Conservation (phyloP, 2,797 vertebrate species). For the Okamejei kenojei region DNA sequence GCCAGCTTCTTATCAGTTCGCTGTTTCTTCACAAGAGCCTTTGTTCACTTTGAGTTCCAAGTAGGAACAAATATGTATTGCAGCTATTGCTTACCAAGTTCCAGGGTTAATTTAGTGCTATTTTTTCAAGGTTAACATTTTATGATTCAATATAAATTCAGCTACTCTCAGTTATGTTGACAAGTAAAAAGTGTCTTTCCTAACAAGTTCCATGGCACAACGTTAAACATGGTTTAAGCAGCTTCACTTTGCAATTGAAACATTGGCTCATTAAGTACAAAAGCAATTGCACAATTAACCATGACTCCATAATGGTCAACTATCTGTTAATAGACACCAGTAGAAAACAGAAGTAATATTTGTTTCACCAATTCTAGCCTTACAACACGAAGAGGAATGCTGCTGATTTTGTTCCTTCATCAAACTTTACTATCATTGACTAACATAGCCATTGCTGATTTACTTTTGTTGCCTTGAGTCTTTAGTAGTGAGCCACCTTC, state of each 20-base stretch:
- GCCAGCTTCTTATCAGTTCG: too few relatives aligned
- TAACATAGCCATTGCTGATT: too few relatives aligned
- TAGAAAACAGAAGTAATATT: constrained; percentile 12
- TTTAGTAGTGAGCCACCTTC: too few relatives aligned
- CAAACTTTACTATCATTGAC: too few relatives aligned
- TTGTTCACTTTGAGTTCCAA: too few relatives aligned
- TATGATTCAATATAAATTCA: not conserved
- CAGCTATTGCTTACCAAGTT: not conserved
- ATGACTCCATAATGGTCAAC: not conserved
- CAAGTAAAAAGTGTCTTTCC: not conserved
- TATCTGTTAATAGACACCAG: not conserved
- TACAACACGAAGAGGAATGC: too few relatives aligned
- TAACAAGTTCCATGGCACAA: not conserved
- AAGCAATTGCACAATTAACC: not conserved
- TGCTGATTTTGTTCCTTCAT: not conserved
- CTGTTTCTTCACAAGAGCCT: too few relatives aligned
- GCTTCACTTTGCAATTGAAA: not conserved
- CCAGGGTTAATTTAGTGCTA: not conserved
- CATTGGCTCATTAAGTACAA: not conserved
- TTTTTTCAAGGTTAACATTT: not conserved
- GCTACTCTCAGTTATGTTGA: not conserved
- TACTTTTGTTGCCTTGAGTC: too few relatives aligned
- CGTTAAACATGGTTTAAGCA: not conserved
- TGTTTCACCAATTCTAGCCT: not conserved
- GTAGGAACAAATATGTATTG: too few relatives aligned